Evolutionary conservation across 2,888 invertebrate genomes (phyloP).

Genomic region (Limnephilus lunatus): DNA sequence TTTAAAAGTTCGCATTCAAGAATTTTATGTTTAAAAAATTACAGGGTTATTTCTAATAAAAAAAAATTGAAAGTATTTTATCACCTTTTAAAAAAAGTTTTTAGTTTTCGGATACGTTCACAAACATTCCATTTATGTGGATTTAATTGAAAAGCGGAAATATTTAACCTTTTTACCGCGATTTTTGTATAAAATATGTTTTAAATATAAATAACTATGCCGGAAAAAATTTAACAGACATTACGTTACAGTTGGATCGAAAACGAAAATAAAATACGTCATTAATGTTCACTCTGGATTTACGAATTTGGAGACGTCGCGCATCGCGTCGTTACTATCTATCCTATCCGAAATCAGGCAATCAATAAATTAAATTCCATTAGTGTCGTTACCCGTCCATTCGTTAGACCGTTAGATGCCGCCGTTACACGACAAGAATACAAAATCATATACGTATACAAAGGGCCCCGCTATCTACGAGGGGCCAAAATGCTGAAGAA

Average conservation of each 20-base stretch:
- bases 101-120: no score
- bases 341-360: constrained; percentile 4
- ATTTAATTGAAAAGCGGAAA: no score
- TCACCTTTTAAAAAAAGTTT: no score
- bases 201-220: no score
- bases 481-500: not conserved
- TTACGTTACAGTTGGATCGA: not conserved
- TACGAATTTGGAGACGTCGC: not conserved
- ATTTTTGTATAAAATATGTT: no score
- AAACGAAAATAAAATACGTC: not conserved
- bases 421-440: constrained; percentile 61
- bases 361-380: constrained; percentile 33
- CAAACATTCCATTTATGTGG: no score
- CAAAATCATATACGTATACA: constrained; percentile 50
- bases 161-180: no score
- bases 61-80: no score
- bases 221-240: not conserved
- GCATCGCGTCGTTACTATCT: not conserved
- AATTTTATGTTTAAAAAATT: no score
- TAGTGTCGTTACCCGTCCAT: constrained; percentile 23
- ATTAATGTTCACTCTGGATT: not conserved
- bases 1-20: no score
- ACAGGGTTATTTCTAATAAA: no score
- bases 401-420: constrained; percentile 50
- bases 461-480: not conserved